Percentiles rank a stretch among this genome's conserved stretches.
Evolutionary conservation across 2,113 vertebrate genomes (phyloP).

Genomic region (Hiodon alosoides): DNA sequence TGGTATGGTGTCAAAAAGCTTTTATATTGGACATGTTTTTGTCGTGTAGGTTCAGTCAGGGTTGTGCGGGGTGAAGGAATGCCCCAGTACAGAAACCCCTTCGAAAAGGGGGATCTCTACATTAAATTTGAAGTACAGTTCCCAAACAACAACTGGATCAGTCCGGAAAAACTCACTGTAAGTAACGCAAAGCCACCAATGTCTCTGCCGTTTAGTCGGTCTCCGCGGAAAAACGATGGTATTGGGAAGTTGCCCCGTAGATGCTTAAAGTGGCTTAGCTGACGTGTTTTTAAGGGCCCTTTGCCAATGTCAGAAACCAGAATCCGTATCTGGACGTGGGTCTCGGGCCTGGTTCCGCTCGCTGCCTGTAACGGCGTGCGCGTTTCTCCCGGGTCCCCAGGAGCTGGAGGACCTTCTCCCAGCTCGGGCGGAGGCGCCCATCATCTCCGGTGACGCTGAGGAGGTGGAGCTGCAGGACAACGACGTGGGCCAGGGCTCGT

Average conservation of each 20-base stretch:
- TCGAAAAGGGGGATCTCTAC: constrained; percentile 96
- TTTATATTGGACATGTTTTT: background rate
- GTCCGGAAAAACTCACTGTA: constrained; percentile 89
- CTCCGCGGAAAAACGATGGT: too few relatives aligned
- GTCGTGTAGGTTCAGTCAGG: constrained; percentile 73
- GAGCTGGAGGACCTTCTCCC: constrained; percentile 95
- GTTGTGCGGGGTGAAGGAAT: constrained; percentile 93
- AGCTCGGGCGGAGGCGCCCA: constrained; percentile 81
- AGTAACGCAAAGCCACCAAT: constrained; percentile 44
- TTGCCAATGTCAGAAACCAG: too few relatives aligned
- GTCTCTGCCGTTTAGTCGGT: too few relatives aligned
- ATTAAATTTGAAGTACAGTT: constrained; percentile 97
- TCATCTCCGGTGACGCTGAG: constrained; percentile 81
- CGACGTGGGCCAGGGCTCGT: constrained; percentile 80
- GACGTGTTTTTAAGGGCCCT: too few relatives aligned
- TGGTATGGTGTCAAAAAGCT: background rate
- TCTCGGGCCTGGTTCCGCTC: too few relatives aligned
- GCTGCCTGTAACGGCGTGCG: too few relatives aligned
- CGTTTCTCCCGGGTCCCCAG: constrained; percentile 47
- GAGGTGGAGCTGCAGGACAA: constrained; percentile 95
- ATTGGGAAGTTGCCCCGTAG: too few relatives aligned
- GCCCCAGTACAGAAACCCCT: constrained; percentile 97
- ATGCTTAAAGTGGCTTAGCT: too few relatives aligned
- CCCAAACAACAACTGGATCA: constrained; percentile 97
- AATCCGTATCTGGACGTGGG: too few relatives aligned